phyloP scores from a whole-genome alignment of 2,888 invertebrate species.

The Melipona bicolor region DNA sequence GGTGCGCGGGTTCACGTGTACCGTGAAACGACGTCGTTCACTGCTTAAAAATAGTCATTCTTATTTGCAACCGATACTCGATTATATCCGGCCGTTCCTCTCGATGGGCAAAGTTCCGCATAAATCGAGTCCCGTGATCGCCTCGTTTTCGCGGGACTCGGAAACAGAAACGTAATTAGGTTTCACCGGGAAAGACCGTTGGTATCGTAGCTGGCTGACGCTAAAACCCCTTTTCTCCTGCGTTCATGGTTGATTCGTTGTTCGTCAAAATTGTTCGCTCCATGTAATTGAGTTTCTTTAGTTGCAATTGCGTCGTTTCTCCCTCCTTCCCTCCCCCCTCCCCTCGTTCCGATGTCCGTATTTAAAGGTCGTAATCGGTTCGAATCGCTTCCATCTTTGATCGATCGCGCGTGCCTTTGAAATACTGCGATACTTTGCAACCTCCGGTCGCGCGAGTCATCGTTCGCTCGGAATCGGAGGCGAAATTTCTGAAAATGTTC shows the following conservation, averaged over 20 bases:
- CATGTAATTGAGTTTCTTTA: conserved; percentile 40
- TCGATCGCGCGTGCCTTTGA: conserved; percentile 7
- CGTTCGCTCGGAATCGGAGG: background rate
- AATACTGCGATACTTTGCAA: background rate
- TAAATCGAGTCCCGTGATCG: conserved; percentile 35
- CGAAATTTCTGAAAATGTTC: too few relatives aligned
- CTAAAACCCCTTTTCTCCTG: background rate
- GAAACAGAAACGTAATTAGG: conserved; percentile 43
- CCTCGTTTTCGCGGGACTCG: conserved; percentile 10
- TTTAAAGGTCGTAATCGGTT: conserved; percentile 38
- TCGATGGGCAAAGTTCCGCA: conserved; percentile 28
- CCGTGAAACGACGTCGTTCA: conserved; percentile 20
- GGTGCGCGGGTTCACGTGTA: conserved; percentile 20
- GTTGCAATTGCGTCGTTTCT: conserved; percentile 18
- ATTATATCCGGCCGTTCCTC: conserved; percentile 1
- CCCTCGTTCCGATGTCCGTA: conserved; percentile 14
- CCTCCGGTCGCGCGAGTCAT: background rate
- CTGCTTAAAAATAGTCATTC: conserved; percentile 49
- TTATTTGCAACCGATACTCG: conserved; percentile 37
- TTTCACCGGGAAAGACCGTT: background rate
- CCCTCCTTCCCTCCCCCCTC: background rate
- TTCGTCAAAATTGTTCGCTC: conserved; percentile 45
- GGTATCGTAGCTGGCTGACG: conserved; percentile 4
- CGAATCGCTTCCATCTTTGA: conserved; percentile 20
- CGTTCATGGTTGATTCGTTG: conserved; percentile 33